Base-by-base conservation (phyloP, 1,140 invertebrate genomes). In the Glomeris maerens region DNA sequence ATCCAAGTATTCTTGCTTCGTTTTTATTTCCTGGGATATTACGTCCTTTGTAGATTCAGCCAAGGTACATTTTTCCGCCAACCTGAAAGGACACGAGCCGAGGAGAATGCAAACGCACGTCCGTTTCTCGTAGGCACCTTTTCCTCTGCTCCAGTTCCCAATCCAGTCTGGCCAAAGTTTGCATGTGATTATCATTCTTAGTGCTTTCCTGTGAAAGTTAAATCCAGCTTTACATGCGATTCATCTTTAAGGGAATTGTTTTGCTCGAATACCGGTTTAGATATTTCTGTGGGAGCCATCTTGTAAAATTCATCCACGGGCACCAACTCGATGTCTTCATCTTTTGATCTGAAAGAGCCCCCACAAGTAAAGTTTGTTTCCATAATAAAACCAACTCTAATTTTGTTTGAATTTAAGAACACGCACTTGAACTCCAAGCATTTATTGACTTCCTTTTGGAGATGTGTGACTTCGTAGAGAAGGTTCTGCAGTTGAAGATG, bases 401-500 rank as follows among this genome's bases (percentile, higher is more conserved):
- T n/a, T n/a, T n/a, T n/a, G n/a, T n/a, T n/a, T n/a, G n/a, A n/a
- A n/a, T n/a, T n/a, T n/a, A n/a, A n/a, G 25, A 42, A 10, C 17
- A 42, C 70, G 68, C 69, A 84, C 80, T 81, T 85, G 63, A 94
- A 95, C 62, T 93, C 84, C 25, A 90, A 71, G 67, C 92, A 95
- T 63, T 92, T 92, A 1, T 82, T 78, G 13, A 93, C 88, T 76
- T 96, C 91, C 59, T 89, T 89, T 54, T 90, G 81, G 1, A 96
- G 71, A 72, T 96, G 89, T 63, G 87, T 81, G 10, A 85, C 80
- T 75, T 96, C 93, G 68, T 96, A 96, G 0, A 94, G 66, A n/a
- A 96, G 71, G 70, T 96, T 96, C 66, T 96, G 90, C 48, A 93
- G 73, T 57, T 89, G 83, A 21, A 97, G 68, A 70, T 94, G 85